A percentile compares a stretch with the other conserved stretches of the same genome.
Conservation (phyloP, 2,888 invertebrate genomes). For the Heliothis peltigera region DNA sequence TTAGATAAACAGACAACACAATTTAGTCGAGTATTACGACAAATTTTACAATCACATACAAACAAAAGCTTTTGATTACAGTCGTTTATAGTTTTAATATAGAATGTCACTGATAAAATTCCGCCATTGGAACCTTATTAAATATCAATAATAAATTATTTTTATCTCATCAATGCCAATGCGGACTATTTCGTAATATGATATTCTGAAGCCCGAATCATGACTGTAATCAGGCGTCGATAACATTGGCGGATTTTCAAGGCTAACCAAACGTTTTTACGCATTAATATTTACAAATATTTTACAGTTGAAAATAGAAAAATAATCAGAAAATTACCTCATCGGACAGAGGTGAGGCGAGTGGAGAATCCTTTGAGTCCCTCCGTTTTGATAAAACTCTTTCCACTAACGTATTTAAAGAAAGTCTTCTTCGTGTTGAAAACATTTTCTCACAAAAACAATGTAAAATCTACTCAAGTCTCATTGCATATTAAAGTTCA, state of each 20-base stretch:
- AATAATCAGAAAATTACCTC: constrained; percentile 40
- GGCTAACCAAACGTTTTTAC: constrained; percentile 71
- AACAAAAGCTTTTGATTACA: not conserved
- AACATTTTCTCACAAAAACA: constrained; percentile 54
- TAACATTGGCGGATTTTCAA: constrained; percentile 82
- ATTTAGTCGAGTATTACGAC: constrained; percentile 49
- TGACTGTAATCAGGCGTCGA: constrained; percentile 79
- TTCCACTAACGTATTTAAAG: constrained; percentile 74
- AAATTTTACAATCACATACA: constrained; percentile 9
- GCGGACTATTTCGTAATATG: constrained; percentile 60
- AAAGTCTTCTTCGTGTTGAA: constrained; percentile 69
- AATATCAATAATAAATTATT: constrained; percentile 28
- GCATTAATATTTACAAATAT: constrained; percentile 64
- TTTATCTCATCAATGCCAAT: constrained; percentile 47
- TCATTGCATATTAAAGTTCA: constrained; percentile 25
- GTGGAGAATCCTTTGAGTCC: constrained; percentile 68
- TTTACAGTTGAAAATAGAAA: constrained; percentile 4
- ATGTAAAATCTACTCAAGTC: constrained; percentile 18
- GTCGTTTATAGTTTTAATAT: not conserved
- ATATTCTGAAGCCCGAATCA: constrained; percentile 61
- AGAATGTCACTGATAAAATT: not conserved
- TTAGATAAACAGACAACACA: constrained; percentile 60
- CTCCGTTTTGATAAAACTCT: constrained; percentile 74
- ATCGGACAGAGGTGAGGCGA: constrained; percentile 57
- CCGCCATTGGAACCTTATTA: constrained; percentile 8